These are phyloP conservation scores for Stenopsyche tienmushanensis DNA, from an alignment of 1,140 invertebrate species.

Conservation along the genomic window DNA sequence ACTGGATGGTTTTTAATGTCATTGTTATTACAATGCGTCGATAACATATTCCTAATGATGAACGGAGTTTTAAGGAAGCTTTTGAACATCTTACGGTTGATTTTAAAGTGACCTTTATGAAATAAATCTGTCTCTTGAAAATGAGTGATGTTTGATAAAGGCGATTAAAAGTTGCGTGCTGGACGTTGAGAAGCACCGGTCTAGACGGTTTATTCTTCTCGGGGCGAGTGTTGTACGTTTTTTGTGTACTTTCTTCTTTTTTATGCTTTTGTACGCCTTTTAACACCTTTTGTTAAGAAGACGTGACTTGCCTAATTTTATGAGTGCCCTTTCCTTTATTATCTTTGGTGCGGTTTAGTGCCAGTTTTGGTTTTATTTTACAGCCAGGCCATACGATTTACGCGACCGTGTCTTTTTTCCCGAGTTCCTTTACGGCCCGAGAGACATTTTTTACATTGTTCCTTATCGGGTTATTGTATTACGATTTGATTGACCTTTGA, in stretches of 20 bases:
- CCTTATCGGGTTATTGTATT: no score
- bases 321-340: conserved; percentile 39
- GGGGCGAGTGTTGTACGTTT: conserved; percentile 4
- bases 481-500: no score
- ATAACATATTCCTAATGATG: no score
- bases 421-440: not conserved
- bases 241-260: conserved; percentile 14
- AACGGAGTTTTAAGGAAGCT: no score
- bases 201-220: conserved; percentile 12
- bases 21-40: no score
- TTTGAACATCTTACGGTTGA: no score
- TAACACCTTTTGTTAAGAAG: conserved; percentile 41
- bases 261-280: conserved; percentile 31
- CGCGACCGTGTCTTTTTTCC: conserved; percentile 21
- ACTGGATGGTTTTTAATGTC: no score
- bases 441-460: not conserved
- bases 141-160: no score
- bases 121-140: no score
- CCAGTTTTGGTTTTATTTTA: conserved; percentile 40
- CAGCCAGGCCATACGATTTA: conserved; percentile 23
- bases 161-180: no score
- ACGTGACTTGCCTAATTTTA: conserved; percentile 42
- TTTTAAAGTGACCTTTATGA: no score
- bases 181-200: conserved; percentile 18
- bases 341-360: conserved; percentile 35